Evolutionary conservation across 2,797 vertebrate species (phyloP), one percentile per base, ranked within the genome.

Genomic region (Microhierax caerulescens): DNA sequence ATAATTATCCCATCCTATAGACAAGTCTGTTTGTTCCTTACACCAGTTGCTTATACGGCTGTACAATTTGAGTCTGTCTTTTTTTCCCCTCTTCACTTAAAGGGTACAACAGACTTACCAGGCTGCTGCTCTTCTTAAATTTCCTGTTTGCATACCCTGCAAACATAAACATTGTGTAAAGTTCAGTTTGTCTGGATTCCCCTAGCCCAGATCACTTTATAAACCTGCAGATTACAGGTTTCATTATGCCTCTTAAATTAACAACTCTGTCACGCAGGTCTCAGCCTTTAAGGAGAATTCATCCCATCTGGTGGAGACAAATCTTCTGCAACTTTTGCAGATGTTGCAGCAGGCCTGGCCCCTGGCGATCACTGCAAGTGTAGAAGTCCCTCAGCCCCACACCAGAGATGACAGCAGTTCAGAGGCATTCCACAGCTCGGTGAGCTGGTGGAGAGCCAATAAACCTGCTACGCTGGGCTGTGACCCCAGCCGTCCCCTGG

Each of bases 1-100:
- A 78, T 69, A 97, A 94, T 95, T 91, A 91, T 76, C 79, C 94
- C 72, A 79, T 90, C 75, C 84, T 70, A 74, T 96, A 92, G 92
- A 84, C 79, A 93, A 92, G 88, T 73, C 77, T 96, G 59, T 93
- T 94, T 94, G 96, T 92, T 96, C 86, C 51, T 82, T 67, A 57
- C 3, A 19, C 64, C 48, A 53, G 43, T 61, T 6, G 2, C 59
- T 72, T 37, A 53, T 9, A 3, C 27, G 68, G 69, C 51, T 85
- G 39, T 79, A 68, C 54, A 34, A 25, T 73, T 25, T 23, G 59
- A 91, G 59, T 47, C 39, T 68, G 18, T 54, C 11, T 41, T 65
- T 60, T 51, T 25, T 39, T 13, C 39, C 7, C 1, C 15, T 10
- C 21, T 50, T 56, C 21, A 1, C 61, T 76, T 70, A 48, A 91